These are phyloP conservation scores for Saccostrea echinata DNA, from an alignment of 1,140 invertebrate genomes.

Conservation along the genomic window DNA sequence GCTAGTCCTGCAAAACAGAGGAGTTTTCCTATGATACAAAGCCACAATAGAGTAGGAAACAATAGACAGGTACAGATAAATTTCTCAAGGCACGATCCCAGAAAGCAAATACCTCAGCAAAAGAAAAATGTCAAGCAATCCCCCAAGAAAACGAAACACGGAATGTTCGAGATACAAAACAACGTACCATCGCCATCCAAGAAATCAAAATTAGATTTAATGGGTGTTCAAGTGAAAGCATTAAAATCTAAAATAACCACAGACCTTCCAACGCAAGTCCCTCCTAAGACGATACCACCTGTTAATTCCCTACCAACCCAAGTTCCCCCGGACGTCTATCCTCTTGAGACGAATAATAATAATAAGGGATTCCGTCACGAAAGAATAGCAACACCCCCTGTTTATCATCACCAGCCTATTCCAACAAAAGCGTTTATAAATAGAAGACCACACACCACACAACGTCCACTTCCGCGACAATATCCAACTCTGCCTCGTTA, in stretches of 20 bases:
- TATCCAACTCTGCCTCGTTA: not conserved
- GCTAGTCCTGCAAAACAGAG: not conserved
- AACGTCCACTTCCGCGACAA: not conserved
- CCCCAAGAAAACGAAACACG: not conserved
- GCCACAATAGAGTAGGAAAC: not conserved
- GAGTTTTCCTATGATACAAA: not conserved
- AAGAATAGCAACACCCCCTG: not conserved
- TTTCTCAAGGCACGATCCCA: not conserved
- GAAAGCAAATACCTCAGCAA: not conserved
- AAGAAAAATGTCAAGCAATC: not conserved
- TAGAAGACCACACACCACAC: not conserved
- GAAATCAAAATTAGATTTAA: not conserved
- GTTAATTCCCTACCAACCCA: not conserved
- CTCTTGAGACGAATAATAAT: not conserved
- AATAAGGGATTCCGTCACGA: not conserved
- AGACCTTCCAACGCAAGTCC: not conserved
- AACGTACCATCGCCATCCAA: not conserved
- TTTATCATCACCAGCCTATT: not conserved
- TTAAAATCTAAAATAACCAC: not conserved
- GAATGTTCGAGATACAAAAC: conserved; percentile 2
- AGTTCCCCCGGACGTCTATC: not conserved
- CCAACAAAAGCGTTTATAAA: not conserved
- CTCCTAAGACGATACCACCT: not conserved
- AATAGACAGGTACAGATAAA: not conserved
- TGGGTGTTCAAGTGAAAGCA: not conserved